Conservation (phyloP, 2,113 vertebrate species). For the Clarias batrachus region DNA sequence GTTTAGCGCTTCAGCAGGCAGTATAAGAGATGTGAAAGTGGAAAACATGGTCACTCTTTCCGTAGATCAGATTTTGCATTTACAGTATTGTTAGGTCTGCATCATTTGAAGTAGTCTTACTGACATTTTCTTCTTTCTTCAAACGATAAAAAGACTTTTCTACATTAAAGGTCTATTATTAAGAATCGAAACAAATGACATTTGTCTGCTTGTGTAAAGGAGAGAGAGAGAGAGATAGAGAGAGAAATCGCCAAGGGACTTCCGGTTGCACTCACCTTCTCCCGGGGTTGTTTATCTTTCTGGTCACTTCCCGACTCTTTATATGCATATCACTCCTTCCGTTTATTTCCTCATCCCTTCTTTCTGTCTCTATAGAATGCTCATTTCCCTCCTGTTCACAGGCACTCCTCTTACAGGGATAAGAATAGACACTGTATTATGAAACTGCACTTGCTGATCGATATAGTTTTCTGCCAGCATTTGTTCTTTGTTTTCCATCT, state of each 20-base stretch:
- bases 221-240: conserved; percentile 18
- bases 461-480: conserved; percentile 46
- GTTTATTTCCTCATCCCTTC: background rate
- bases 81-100: background rate
- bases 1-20: conserved; percentile 20
- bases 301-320: conserved; percentile 8
- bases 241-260: conserved; percentile 28
- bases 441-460: conserved; percentile 43
- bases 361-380: conserved; percentile 1
- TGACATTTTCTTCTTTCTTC: background rate
- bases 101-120: background rate
- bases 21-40: conserved; percentile 7
- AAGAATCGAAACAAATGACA: conserved; percentile 21
- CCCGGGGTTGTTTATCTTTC: conserved; percentile 30
- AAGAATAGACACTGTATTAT: conserved; percentile 48
- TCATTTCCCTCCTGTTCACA: conserved; percentile 27
- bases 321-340: background rate
- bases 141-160: conserved; percentile 3
- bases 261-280: conserved; percentile 21
- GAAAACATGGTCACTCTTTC: conserved; percentile 8
- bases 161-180: conserved; percentile 12
- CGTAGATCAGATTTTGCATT: conserved; percentile 8
- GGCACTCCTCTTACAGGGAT: conserved; percentile 40
- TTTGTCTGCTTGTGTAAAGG: conserved; percentile 8
- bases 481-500: conserved; percentile 31